phyloP scores from a whole-genome alignment of 1,140 invertebrate species.

The Marisa cornuarietis region DNA sequence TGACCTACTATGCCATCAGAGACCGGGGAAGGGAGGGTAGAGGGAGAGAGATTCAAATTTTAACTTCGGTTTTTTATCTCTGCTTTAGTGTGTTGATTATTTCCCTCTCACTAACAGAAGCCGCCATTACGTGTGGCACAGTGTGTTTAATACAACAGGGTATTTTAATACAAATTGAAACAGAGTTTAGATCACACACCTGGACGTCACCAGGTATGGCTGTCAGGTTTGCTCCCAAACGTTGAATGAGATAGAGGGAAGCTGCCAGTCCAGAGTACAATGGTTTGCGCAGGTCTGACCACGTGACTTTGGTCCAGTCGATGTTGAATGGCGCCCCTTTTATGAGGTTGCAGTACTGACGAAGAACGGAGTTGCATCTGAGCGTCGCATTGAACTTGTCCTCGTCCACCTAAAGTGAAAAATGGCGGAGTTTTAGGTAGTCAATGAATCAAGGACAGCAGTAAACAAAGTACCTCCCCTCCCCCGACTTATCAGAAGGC shows the following conservation, averaged over 20 bases:
- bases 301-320: constrained; percentile 45
- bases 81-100: too few relatives aligned
- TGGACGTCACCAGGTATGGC: not conserved
- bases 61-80: not conserved
- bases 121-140: not conserved
- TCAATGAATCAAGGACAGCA: constrained; percentile 22
- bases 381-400: constrained; percentile 11
- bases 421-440: too few relatives aligned
- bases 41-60: not conserved
- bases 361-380: not conserved
- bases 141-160: not conserved
- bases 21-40: not conserved
- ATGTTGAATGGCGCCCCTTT: constrained; percentile 35
- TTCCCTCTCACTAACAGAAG: not conserved
- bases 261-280: constrained; percentile 51
- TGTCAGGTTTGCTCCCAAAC: not conserved
- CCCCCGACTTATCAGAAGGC: too few relatives aligned
- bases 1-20: not conserved
- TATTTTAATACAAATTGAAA: too few relatives aligned
- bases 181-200: not conserved
- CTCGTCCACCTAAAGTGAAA: constrained; percentile 17
- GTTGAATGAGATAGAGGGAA: constrained; percentile 35
- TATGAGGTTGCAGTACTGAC: constrained; percentile 31
- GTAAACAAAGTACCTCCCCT: constrained; percentile 15
- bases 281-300: constrained; percentile 49